Base-by-base conservation (phyloP, 2,888 invertebrate species). In the Magallana nippona region DNA sequence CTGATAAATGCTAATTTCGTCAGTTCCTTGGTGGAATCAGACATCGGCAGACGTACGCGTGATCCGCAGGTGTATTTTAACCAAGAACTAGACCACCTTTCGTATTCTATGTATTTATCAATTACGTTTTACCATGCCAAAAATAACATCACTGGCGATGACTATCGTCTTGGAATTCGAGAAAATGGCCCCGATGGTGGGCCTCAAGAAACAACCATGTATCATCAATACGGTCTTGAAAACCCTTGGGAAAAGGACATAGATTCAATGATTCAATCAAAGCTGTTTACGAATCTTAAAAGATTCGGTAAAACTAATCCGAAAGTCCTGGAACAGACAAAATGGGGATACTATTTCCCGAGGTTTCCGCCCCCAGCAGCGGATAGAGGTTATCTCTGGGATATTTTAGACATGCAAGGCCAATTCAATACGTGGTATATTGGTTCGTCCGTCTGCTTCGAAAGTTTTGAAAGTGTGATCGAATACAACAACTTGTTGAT, bases 381-480 rank as follows among this genome's bases (percentile, higher is more conserved):
- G 10, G 71, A 80, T 1, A 62, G 57, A 32, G 83, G 83, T 8
- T 8, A 63, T 63, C 15, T 71, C 13, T 83, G 83, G 83, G 83
- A 83, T 32, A 62, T 83, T 17, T 56, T 83, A 17, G 80, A 80
- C 15, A 32, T 83, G 56, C 83, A 83, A 55, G 83, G 83, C 8
- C 55, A 81, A 15, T 71, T 62, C 2, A 83, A 83, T 32, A 83
- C 83, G 10, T 83, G 83, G 83, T 83, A 80, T 57, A 71, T 83
- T 15, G 83, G 83, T 8, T 27, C 77, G 10, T 79, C 83, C 2
- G 83, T 80, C 55, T 79, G 80, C 44, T 80, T 83, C 17, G 83
- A 83, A 32, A 57, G 63, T 13, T 32, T 79, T 11, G 71, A 62
- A 15, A 79, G 57, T 80, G 83, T 83, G 13, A 15, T 83, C 10